Conservation (phyloP, 2,113 vertebrate genomes). For the Aramus guarauna region DNA sequence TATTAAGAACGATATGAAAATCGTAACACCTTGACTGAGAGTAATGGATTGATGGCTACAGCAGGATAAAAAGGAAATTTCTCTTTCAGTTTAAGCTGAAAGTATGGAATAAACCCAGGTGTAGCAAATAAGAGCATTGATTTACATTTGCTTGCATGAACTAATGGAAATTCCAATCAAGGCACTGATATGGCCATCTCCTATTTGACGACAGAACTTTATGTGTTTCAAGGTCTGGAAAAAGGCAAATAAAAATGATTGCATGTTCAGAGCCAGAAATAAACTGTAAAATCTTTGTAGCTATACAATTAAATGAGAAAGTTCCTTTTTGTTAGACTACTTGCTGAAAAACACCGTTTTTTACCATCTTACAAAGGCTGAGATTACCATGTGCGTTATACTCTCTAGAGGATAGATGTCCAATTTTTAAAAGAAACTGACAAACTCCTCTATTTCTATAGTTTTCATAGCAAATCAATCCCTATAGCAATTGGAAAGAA, state of each 20-base stretch:
- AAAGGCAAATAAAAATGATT: neutral
- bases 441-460: neutral
- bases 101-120: neutral
- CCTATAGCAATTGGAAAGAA: neutral
- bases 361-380: neutral
- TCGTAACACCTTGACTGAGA: slow-evolving; percentile 22
- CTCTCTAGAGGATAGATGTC: neutral
- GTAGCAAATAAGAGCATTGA: slow-evolving; percentile 32
- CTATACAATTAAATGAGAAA: neutral
- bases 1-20: slow-evolving; percentile 31
- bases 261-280: neutral
- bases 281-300: neutral
- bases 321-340: neutral
- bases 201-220: neutral
- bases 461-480: neutral
- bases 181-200: neutral
- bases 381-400: neutral
- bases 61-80: slow-evolving; percentile 23
- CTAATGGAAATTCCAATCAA: slow-evolving; percentile 22
- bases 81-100: neutral
- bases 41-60: neutral
- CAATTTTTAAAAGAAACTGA: neutral
- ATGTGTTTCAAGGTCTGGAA: neutral
- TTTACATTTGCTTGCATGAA: slow-evolving; percentile 50
- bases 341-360: neutral